These are phyloP conservation scores for Globodera ellingtonae DNA, from an alignment of 1,140 invertebrate genomes.

Conservation along the genomic window DNA sequence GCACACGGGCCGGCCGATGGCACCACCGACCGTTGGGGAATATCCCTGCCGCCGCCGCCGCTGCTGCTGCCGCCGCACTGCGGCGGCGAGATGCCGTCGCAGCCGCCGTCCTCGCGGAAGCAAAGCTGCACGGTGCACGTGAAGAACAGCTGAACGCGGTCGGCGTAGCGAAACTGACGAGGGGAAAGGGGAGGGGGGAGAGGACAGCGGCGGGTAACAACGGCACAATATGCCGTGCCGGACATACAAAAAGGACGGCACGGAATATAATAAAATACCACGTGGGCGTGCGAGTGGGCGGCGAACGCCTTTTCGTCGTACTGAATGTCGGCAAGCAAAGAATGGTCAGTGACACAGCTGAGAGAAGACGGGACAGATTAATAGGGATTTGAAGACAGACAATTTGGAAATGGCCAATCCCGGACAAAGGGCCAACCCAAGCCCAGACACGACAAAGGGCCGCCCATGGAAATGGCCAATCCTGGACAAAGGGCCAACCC, in stretches of 20 bases:
- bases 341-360: slow-evolving; percentile 54
- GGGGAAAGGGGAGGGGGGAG: background rate
- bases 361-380: background rate
- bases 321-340: slow-evolving; percentile 52
- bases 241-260: no score
- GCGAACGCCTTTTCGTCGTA: slow-evolving; percentile 53
- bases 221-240: no score
- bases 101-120: slow-evolving; percentile 64
- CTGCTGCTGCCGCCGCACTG: slow-evolving; percentile 12
- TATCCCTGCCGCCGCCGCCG: background rate
- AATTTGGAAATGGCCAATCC: background rate
- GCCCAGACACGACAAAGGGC: no score
- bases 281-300: slow-evolving; percentile 57
- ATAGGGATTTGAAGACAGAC: background rate
- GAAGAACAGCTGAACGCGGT: slow-evolving; percentile 64
- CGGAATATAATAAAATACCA: slow-evolving; percentile 11
- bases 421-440: background rate
- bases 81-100: slow-evolving; percentile 58
- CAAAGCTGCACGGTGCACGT: slow-evolving; percentile 62
- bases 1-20: no score
- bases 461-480: no score
- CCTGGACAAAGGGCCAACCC: no score
- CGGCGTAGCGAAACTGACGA: slow-evolving; percentile 60
- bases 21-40: background rate
- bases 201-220: no score